Percentiles rank a stretch among this genome's conserved stretches.
Conservation (phyloP, 2,797 vertebrate species). For the Podargus strigoides region DNA sequence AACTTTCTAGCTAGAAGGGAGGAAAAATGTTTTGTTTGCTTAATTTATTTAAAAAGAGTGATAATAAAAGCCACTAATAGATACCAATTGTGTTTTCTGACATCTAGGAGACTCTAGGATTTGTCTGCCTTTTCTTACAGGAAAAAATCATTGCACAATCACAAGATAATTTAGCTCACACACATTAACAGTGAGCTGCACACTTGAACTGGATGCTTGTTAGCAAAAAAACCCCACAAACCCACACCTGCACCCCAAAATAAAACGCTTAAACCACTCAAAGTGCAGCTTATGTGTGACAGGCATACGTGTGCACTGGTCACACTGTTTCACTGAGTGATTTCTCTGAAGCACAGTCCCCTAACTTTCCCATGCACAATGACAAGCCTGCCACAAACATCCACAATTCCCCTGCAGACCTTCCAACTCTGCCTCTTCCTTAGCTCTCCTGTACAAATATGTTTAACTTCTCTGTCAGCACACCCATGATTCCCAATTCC, state of each 20-base stretch:
- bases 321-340: not conserved
- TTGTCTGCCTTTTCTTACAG: not conserved
- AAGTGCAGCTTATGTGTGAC: not conserved
- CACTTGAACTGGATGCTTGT: not conserved
- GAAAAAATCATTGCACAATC: not conserved
- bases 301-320: not conserved
- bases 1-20: not conserved
- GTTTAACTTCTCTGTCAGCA: not conserved
- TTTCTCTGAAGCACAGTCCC: not conserved
- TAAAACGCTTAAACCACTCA: not conserved
- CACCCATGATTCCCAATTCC: not conserved
- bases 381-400: not conserved
- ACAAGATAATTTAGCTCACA: not conserved
- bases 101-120: not conserved
- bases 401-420: not conserved
- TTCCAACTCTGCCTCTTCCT: not conserved
- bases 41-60: not conserved
- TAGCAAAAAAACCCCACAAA: not conserved
- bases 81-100: not conserved
- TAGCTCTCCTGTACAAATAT: not conserved
- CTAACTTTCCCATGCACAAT: not conserved
- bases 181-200: not conserved
- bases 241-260: accelerated
- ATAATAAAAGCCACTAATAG: not conserved
- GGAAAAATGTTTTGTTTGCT: not conserved